Evolutionary conservation across 2,888 invertebrate genomes (phyloP), one percentile per base, ranked within the genome.

Genomic region (Caenorhabditis angaria): DNA sequence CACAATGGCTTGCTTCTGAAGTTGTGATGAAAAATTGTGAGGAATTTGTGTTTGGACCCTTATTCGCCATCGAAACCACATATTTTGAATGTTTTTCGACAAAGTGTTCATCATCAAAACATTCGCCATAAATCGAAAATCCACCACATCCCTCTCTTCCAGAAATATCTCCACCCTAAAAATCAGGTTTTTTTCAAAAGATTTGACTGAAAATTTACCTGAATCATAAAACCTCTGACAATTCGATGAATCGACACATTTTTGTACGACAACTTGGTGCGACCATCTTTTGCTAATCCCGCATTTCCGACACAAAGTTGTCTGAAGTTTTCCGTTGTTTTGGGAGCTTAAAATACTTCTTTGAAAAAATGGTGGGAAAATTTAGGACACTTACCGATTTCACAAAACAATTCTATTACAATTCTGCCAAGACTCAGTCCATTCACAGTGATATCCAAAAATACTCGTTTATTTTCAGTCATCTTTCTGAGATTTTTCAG

Each of bases 11-110:
- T 2, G 84, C 76, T 12, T 80, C 66, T 12, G 77, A 74, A 10
- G 85, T 86, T 10, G 83, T 83, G 63, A 85, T 83, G 80, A 86
- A 86, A 90, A 99, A 99, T 88, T 99, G 99, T 2, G 97, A 97
- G 69, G 97, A 96, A 89, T 99, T 99, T 53, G 97, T 96, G 88
- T 97, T 93, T 8, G 75, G 69, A 14, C 83, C 81, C 97, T 86
- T 95, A 90, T 99, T 99, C n/a, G 97, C 97, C 97, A 99, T 99
- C 54, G 96, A 97, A 69, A 99, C 90, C 80, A 97, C 90, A 88
- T 93, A 95, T 81, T 91, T 91, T 84, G 82, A 73, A 65, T 84
- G 84, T 58, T 77, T 78, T 35, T 76, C 63, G 5, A 51, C 92
- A 89, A 97, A 95, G 86, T 92, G 92, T 90, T 99, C 97, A 92